phyloP scores from a whole-genome alignment of 2,797 vertebrate genomes.

The Sebastes glaucus region DNA sequence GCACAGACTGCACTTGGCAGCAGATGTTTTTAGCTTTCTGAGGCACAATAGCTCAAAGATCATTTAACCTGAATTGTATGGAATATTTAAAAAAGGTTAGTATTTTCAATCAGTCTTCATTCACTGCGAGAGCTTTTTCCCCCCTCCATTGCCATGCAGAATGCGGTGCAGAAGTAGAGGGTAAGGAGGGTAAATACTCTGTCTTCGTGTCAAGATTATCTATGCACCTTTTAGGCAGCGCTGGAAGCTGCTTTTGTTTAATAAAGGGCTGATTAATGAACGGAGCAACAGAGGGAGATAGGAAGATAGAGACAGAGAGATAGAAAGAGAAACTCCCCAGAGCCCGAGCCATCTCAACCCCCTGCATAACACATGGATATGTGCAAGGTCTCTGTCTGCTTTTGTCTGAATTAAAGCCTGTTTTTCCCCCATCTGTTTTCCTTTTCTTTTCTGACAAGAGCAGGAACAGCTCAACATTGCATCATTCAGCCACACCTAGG shows the following conservation, averaged over 20 bases:
- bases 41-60: slow-evolving; percentile 53
- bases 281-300: slow-evolving; percentile 43
- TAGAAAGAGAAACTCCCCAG: slow-evolving; percentile 33
- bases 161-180: slow-evolving; percentile 47
- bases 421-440: slow-evolving; percentile 31
- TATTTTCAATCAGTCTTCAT: slow-evolving; percentile 61
- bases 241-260: slow-evolving; percentile 75
- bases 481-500: slow-evolving; percentile 58
- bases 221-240: slow-evolving; percentile 71
- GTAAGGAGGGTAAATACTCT: slow-evolving; percentile 72
- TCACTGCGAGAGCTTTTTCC: slow-evolving; percentile 15
- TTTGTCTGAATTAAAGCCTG: slow-evolving; percentile 41
- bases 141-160: slow-evolving; percentile 55
- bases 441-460: slow-evolving; percentile 28
- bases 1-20: slow-evolving; percentile 50
- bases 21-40: slow-evolving; percentile 45
- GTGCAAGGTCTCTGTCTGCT: slow-evolving; percentile 31
- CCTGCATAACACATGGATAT: slow-evolving; percentile 30
- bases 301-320: slow-evolving; percentile 40
- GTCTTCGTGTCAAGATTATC: slow-evolving; percentile 77
- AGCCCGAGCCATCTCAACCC: slow-evolving; percentile 21
- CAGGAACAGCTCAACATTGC: slow-evolving; percentile 42
- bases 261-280: slow-evolving; percentile 81
- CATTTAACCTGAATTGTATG: slow-evolving; percentile 45
- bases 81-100: slow-evolving; percentile 61